Percentiles rank a stretch among this genome's conserved stretches.
These are phyloP conservation scores for Eucera pruinosa DNA, from an alignment of 2,888 invertebrate species.

Conservation along the genomic window DNA sequence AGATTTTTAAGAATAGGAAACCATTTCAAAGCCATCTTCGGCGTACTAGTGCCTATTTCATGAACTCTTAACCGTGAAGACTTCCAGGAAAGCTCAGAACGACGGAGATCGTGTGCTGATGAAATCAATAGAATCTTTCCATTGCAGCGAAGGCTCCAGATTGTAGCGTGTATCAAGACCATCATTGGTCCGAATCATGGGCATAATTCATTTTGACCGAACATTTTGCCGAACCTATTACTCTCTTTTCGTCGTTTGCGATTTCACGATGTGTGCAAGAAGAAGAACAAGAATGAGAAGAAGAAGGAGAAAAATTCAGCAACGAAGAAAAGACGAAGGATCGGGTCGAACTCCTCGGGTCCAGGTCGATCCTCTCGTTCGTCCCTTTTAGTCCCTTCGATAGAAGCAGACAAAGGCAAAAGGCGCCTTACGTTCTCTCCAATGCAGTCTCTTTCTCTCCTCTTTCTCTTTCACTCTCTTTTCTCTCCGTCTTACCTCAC, in stretches of 20 bases:
- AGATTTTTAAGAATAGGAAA: no score
- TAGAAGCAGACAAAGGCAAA: conserved; percentile 75
- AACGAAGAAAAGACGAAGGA: conserved; percentile 40
- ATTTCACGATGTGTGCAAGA: conserved; percentile 57
- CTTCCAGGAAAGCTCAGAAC: no score
- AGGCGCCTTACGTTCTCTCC: conserved; percentile 71
- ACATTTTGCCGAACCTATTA: conserved; percentile 15
- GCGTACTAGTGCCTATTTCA: no score
- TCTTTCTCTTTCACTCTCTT: conserved; percentile 56
- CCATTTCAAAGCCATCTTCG: no score
- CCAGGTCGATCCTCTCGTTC: conserved; percentile 59
- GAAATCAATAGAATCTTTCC: no score
- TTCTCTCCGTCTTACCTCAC: conserved; percentile 78
- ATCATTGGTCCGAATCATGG: not conserved
- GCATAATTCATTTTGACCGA: conserved; percentile 23
- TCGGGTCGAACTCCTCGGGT: conserved; percentile 39
- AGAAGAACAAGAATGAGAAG: conserved; percentile 25
- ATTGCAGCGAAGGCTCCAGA: not conserved
- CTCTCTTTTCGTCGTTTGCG: conserved; percentile 46
- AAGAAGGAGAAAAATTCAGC: conserved; percentile 35
- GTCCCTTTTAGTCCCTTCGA: conserved; percentile 65
- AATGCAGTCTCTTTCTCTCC: conserved; percentile 59
- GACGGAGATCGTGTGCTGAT: no score
- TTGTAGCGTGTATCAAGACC: not conserved
- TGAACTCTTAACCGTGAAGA: no score